Percentiles rank a stretch among this genome's conserved stretches.
Conservation (phyloP, 2,797 vertebrate genomes). For the Acanthurus leucopareius region DNA sequence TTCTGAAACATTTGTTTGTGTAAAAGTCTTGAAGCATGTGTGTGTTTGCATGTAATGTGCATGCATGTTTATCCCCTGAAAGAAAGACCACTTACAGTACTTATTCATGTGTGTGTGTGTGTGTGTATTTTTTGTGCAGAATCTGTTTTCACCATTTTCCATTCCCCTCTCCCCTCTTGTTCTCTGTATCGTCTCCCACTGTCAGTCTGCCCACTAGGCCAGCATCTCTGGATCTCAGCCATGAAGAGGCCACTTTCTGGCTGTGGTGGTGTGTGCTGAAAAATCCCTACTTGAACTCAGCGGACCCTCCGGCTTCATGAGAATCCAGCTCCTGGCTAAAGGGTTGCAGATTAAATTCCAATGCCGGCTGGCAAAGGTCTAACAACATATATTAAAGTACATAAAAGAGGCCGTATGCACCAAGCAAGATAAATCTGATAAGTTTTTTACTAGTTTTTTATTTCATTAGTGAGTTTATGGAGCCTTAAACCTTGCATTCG, state of each 20-base stretch:
- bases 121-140: conserved; percentile 26
- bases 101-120: neutral
- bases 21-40: neutral
- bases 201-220: conserved; percentile 82
- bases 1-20: conserved; percentile 6
- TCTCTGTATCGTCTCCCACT: conserved; percentile 68
- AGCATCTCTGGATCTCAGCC: conserved; percentile 72
- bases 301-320: conserved; percentile 48
- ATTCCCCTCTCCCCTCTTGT: conserved; percentile 57
- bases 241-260: conserved; percentile 78
- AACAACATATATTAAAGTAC: neutral
- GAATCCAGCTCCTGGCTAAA: conserved; percentile 36
- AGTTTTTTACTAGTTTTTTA: neutral
- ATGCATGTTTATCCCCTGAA: conserved; percentile 21
- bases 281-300: conserved; percentile 77
- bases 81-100: conserved; percentile 30
- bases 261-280: conserved; percentile 60
- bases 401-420: neutral
- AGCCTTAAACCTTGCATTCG: neutral
- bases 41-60: conserved; percentile 25
- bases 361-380: neutral
- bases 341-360: conserved; percentile 25
- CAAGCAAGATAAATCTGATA: conserved; percentile 11
- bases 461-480: neutral
- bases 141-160: conserved; percentile 76